A percentile compares a stretch with the other conserved stretches of the same genome.
phyloP scores from a whole-genome alignment of 2,888 invertebrate genomes.

The Erebia epiphron region DNA sequence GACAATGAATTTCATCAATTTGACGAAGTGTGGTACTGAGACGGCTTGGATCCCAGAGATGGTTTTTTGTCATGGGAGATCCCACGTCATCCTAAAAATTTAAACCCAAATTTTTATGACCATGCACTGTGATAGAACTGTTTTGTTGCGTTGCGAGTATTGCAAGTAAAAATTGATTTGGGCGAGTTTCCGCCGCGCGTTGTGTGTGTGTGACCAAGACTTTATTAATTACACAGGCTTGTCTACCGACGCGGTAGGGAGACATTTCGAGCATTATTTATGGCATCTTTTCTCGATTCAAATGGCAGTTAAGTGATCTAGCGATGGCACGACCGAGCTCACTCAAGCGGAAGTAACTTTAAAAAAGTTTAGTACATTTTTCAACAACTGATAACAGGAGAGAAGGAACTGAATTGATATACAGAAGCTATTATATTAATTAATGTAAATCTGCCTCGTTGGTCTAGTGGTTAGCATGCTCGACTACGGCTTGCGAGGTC shows the following conservation, averaged over 20 bases:
- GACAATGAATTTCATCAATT: no score
- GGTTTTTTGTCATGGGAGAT: no score
- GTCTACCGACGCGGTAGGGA: not conserved
- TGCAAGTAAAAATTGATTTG: not conserved
- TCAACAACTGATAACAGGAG: not conserved
- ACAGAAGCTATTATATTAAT: not conserved
- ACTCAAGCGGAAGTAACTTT: slow-evolving; percentile 2
- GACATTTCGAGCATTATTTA: slow-evolving; percentile 4
- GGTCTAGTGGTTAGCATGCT: no score
- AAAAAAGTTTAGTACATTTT: not conserved
- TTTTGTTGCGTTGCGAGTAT: no score
- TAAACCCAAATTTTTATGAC: no score
- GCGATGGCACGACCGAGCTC: not conserved
- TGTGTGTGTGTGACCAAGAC: not conserved
- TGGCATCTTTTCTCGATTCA: not conserved
- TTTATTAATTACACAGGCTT: slow-evolving; percentile 23
- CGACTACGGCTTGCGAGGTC: no score
- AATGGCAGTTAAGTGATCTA: slow-evolving; percentile 7
- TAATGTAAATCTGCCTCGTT: no score
- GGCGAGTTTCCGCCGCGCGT: not conserved
- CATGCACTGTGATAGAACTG: no score
- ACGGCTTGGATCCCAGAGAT: no score
- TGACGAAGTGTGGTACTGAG: no score
- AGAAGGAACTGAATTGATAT: not conserved
- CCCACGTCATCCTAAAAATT: no score